Base-by-base conservation (phyloP, 2,888 invertebrate genomes). In the Sycophila texana region DNA sequence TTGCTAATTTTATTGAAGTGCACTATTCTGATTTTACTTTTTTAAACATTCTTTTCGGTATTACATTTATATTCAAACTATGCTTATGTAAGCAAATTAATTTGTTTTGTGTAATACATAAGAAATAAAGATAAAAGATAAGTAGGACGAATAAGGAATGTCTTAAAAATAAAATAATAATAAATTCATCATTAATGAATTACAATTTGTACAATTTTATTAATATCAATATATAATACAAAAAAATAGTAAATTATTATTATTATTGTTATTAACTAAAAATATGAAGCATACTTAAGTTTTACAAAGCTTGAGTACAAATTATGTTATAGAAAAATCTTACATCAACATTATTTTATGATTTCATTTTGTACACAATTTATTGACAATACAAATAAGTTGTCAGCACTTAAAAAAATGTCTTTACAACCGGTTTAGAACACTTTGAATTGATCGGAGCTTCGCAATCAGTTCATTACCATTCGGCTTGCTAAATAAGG, bases 401-500 rank as follows among this genome's bases (percentile, higher is more conserved):
- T 80, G 61, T 73, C 67, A 18, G 47, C n/a, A 16, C 2, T 22
- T 53, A 49, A 47, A n/a, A n/a, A 7, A 14, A 51, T 76, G 80
- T 83, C 39, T 81, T 89, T 85, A 90, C 84, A 91, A 85, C 83
- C 91, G 87, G 79, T 91, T 91, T 67, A 94, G 88, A 84, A 91
- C 91, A 49, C 92, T 92, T 87, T 94, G 94, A 80, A 94, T 91
- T 71, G 91, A 91, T 83, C 93, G 91, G 82, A 94, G 91, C 74
- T 92, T 90, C 80, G 92, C 91, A 77, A 94, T 93, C 74, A 96
- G 91, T 30, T 92, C 90, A 66, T 92, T 92, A 2, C 94, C 94
- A 83, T 93, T 93, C n/a, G 94, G 92, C 89, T 95, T 95, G 84
- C 94, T 94, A 88, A 96, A 96, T 60, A 96, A 92, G 84, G 94